A percentile compares a stretch with the other conserved stretches of the same genome.
Conservation (phyloP, 2,113 vertebrate genomes). For the Corvus cornix region DNA sequence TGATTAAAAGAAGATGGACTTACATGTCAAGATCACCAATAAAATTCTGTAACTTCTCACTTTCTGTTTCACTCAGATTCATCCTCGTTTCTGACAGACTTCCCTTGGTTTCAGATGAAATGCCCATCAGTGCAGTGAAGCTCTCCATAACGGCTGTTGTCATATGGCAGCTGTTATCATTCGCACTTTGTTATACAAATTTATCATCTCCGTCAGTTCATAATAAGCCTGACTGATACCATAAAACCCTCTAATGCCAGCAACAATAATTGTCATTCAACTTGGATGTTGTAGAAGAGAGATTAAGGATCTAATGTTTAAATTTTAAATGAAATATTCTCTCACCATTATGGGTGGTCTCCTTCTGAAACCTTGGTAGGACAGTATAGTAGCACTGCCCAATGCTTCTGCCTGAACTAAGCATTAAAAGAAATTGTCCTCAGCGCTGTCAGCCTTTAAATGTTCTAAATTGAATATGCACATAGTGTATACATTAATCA, state of each 20-base stretch:
- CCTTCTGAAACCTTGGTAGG: neutral
- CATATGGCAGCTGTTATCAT: neutral
- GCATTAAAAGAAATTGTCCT: neutral
- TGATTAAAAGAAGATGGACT: neutral
- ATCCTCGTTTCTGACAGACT: neutral
- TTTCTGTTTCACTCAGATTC: neutral
- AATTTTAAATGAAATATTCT: slow-evolving; percentile 37
- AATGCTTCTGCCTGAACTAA: neutral
- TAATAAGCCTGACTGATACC: neutral
- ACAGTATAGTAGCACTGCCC: neutral
- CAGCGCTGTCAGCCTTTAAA: neutral
- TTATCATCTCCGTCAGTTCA: neutral
- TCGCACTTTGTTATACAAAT: slow-evolving; percentile 25
- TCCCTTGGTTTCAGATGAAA: neutral
- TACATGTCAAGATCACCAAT: neutral
- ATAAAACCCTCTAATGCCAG: neutral
- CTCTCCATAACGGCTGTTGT: neutral
- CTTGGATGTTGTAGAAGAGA: neutral
- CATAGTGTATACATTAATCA: neutral
- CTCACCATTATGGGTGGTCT: slow-evolving; percentile 51
- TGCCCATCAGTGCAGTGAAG: neutral
- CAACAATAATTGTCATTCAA: neutral
- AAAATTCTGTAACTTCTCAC: neutral
- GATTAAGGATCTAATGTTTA: slow-evolving; percentile 30
- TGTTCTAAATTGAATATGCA: neutral